Evolutionary conservation across 2,888 invertebrate species (phyloP).

Genomic region (Exephanes ischioxanthus): DNA sequence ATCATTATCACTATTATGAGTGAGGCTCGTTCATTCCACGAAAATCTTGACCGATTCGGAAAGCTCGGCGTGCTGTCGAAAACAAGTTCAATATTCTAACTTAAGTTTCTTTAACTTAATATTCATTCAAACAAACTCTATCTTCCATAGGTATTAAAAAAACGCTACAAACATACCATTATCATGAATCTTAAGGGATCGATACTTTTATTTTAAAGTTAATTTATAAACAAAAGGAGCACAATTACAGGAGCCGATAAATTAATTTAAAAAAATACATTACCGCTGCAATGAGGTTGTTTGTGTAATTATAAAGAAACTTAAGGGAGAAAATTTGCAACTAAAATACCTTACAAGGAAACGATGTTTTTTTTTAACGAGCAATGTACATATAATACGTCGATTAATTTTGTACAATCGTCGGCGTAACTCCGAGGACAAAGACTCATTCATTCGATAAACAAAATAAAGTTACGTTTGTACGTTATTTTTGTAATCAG

Average conservation of each 20-base stretch:
- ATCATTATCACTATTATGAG: constrained; percentile 9
- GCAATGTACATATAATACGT: constrained; percentile 35
- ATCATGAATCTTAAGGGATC: not conserved
- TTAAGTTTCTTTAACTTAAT: constrained; percentile 5
- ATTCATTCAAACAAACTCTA: constrained; percentile 1
- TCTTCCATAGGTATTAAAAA: not conserved
- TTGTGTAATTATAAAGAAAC: constrained; percentile 2
- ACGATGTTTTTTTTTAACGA: not conserved
- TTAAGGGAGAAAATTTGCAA: not conserved
- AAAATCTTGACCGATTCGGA: constrained; percentile 1
- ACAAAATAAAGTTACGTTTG: constrained; percentile 40
- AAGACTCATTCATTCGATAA: constrained; percentile 4
- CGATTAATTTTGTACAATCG: constrained; percentile 25
- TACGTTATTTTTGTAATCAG: constrained; percentile 24
- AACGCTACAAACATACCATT: not conserved
- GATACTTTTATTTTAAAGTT: not conserved
- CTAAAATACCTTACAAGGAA: not conserved
- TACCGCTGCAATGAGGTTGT: not conserved
- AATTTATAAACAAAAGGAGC: not conserved
- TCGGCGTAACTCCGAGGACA: not conserved
- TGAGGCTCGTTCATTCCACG: not conserved
- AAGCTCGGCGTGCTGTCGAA: not conserved
- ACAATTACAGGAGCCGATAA: not conserved
- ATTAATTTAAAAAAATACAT: not conserved
- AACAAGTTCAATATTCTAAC: not conserved